phyloP scores from a whole-genome alignment of 2,797 vertebrate genomes.

The Aratinga solstitialis region DNA sequence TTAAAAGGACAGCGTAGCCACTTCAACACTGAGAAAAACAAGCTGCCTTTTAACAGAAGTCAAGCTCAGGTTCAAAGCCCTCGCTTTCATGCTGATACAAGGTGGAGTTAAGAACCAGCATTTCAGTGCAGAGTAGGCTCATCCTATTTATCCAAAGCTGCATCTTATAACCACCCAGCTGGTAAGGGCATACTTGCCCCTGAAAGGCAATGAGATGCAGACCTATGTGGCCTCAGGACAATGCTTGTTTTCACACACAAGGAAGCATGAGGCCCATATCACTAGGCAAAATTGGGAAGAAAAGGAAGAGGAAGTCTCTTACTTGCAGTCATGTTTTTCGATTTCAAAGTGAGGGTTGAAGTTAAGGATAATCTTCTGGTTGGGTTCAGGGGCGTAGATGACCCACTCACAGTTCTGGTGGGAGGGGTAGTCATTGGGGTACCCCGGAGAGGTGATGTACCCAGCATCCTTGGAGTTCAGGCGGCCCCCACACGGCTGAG shows the following conservation, averaged over 20 bases:
- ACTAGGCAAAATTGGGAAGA: neutral
- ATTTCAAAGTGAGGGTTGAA: conserved; percentile 99
- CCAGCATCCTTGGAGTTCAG: conserved; percentile 92
- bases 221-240: neutral
- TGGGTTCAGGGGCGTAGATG: conserved; percentile 90
- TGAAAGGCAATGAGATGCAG: neutral
- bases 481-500: conserved; percentile 84
- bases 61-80: neutral
- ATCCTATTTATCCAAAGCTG: neutral
- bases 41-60: neutral
- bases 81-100: neutral
- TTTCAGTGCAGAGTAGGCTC: neutral
- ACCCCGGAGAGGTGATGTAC: conserved; percentile 97
- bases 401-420: conserved; percentile 97
- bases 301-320: conserved; percentile 49
- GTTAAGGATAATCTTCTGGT: conserved; percentile 97
- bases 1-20: neutral
- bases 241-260: neutral
- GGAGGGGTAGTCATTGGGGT: conserved; percentile 95
- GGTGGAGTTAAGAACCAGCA: neutral
- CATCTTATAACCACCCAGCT: neutral
- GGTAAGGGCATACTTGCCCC: neutral
- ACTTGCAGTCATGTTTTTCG: conserved; percentile 99
- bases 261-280: neutral
- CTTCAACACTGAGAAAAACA: neutral